These are phyloP conservation scores for pig (Sus scrofa) DNA, from an alignment of 2,113 vertebrate genomes.

Conservation along the genomic window T2T-Sscrofa CM000824.6:194687001-194687500, in stretches of 20 bases:
- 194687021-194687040: neutral
- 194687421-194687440: neutral
- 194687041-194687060: neutral
- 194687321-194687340: neutral
- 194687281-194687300: neutral
- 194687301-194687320: neutral
- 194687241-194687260: neutral
- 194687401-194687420: neutral
- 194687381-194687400: neutral
- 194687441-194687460: neutral
- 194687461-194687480: neutral
- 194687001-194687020: neutral
- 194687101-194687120: neutral
- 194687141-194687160: neutral
- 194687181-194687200: neutral
- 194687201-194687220: neutral
- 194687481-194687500: neutral
- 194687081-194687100: neutral
- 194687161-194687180: neutral
- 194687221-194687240: neutral
- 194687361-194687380: neutral
- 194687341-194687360: neutral
- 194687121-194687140: neutral
- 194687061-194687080: neutral
- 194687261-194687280: neutral